phyloP scores from a whole-genome alignment of 2,797 vertebrate genomes.

The Falco concolor region DNA sequence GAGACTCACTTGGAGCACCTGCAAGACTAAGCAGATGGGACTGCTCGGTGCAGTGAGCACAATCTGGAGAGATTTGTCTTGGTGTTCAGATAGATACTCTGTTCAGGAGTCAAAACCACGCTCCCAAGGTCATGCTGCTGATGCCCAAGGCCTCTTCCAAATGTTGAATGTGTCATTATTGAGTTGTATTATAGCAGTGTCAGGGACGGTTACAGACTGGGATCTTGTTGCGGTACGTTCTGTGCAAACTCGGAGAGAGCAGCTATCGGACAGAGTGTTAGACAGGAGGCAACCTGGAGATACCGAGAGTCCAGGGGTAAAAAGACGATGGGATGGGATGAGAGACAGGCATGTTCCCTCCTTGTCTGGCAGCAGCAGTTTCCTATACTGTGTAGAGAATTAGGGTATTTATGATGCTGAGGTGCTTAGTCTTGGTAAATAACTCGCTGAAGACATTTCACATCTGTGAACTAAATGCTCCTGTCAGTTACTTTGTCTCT shows the following conservation, averaged over 20 bases:
- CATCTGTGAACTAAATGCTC: background rate
- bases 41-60: constrained; percentile 7
- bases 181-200: background rate
- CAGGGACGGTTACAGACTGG: rapidly evolving
- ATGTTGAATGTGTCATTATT: background rate
- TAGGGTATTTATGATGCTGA: background rate
- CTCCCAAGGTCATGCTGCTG: constrained; percentile 25
- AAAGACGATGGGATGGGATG: background rate
- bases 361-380: background rate
- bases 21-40: constrained; percentile 23
- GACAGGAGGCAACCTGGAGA: background rate
- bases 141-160: background rate
- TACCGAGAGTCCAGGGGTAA: background rate
- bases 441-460: background rate
- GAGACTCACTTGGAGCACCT: constrained; percentile 2
- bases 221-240: background rate
- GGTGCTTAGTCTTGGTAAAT: background rate
- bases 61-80: background rate
- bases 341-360: background rate
- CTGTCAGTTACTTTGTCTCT: background rate
- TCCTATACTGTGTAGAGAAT: background rate
- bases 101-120: background rate
- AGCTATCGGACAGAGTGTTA: background rate
- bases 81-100: background rate
- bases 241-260: background rate